Percentiles rank a stretch among this genome's conserved stretches.
Evolutionary conservation across 30 jellyfish, hydroid and myxozoan genomes (phyloP).

Genomic region (Catostylus mosaicus): DNA sequence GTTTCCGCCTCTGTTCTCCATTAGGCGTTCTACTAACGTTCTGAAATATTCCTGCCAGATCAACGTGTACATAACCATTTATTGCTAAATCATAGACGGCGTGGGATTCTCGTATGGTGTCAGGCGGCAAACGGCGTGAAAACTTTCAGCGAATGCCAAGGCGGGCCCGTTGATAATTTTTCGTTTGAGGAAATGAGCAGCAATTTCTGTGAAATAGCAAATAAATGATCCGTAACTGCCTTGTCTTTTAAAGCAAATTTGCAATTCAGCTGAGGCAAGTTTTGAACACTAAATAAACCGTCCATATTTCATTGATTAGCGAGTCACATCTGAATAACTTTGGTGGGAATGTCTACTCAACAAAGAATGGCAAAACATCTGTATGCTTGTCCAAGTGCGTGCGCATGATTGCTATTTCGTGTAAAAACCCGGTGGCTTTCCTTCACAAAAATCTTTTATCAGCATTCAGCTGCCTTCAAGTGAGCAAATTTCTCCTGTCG

Average conservation of each 20-base stretch:
- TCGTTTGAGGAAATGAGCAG: background rate
- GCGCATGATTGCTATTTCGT: slow-evolving; percentile 49
- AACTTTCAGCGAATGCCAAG: too few relatives aligned
- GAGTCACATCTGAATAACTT: slow-evolving; percentile 57
- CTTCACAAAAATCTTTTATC: background rate
- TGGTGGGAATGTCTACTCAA: slow-evolving; percentile 63
- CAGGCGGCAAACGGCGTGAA: too few relatives aligned
- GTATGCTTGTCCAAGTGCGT: slow-evolving; percentile 60
- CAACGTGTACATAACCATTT: too few relatives aligned
- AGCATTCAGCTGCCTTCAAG: too few relatives aligned
- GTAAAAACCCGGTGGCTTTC: slow-evolving; percentile 16
- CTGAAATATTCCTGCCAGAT: too few relatives aligned
- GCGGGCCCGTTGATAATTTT: too few relatives aligned
- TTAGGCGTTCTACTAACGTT: too few relatives aligned
- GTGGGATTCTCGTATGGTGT: too few relatives aligned
- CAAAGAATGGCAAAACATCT: slow-evolving; percentile 71
- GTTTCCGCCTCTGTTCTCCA: too few relatives aligned
- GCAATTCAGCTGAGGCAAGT: background rate
- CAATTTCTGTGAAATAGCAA: background rate
- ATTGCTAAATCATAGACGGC: too few relatives aligned
- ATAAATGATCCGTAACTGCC: background rate
- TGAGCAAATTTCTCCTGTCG: too few relatives aligned
- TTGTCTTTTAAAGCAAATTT: background rate
- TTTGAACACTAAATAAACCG: slow-evolving; percentile 35
- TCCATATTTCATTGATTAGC: slow-evolving; percentile 26